phyloP scores from a whole-genome alignment of 2,888 invertebrate genomes.

The Agrilus cyanescens region DNA sequence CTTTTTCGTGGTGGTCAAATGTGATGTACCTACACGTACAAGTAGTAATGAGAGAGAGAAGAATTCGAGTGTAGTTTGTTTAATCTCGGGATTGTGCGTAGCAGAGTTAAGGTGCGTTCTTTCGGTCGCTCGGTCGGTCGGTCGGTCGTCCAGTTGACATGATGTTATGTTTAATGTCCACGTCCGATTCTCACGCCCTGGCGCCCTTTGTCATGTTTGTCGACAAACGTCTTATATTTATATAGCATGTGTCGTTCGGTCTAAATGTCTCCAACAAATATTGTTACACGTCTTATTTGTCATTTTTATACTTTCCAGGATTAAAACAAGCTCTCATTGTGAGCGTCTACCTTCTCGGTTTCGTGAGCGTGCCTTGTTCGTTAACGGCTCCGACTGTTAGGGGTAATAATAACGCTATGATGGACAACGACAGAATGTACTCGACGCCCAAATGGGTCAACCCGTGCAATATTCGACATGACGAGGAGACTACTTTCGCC shows the following conservation, averaged over 20 bases:
- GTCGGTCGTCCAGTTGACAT: too few species aligned
- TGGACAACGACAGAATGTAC: slow-evolving; percentile 20
- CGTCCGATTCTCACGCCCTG: slow-evolving; percentile 33
- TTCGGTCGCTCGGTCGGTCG: too few species aligned
- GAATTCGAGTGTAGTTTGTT: too few species aligned
- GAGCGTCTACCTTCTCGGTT: slow-evolving; percentile 31
- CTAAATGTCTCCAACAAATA: slow-evolving; percentile 22
- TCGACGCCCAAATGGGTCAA: slow-evolving; percentile 38
- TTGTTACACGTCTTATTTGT: slow-evolving; percentile 17
- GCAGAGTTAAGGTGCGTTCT: too few species aligned
- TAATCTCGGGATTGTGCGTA: too few species aligned
- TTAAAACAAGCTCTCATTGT: slow-evolving; percentile 34
- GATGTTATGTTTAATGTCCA: slow-evolving; percentile 5
- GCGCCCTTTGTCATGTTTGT: slow-evolving; percentile 29
- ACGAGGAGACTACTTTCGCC: slow-evolving; percentile 20
- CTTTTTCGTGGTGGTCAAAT: too few species aligned
- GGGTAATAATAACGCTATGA: slow-evolving; percentile 21
- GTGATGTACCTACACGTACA: too few species aligned
- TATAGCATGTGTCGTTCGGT: slow-evolving; percentile 27
- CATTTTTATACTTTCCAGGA: slow-evolving; percentile 29
- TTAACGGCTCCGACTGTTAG: slow-evolving; percentile 29
- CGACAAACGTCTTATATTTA: slow-evolving; percentile 26
- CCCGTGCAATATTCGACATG: slow-evolving; percentile 5
- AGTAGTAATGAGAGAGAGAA: too few species aligned
- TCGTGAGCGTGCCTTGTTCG: slow-evolving; percentile 28